phyloP scores from a whole-genome alignment of 2,113 vertebrate genomes.

The Lipophrys pholis region DNA sequence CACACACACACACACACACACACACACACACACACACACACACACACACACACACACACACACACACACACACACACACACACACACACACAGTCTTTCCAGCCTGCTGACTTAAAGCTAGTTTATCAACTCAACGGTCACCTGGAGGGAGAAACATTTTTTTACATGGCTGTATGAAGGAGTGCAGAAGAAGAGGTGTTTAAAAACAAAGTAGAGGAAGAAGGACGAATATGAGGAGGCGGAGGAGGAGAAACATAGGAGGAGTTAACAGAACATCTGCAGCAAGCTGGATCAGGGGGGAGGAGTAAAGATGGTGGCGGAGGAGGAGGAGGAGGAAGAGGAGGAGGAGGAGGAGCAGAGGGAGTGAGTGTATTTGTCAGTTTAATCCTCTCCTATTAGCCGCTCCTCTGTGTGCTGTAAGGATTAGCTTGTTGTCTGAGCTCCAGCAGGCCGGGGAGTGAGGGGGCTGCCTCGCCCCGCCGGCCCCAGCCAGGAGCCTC shows the following conservation, averaged over 20 bases:
- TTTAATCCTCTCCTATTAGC: slow-evolving; percentile 76
- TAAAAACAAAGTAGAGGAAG: neutral
- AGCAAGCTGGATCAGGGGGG: neutral
- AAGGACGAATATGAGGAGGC: neutral
- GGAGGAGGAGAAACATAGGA: neutral
- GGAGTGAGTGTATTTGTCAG: slow-evolving; percentile 54
- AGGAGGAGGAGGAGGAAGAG: neutral
- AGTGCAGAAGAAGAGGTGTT: slow-evolving; percentile 16
- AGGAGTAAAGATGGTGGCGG: neutral
- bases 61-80: slow-evolving; percentile 19
- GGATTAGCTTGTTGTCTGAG: slow-evolving; percentile 79
- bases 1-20: slow-evolving; percentile 22
- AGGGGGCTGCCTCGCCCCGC: slow-evolving; percentile 29
- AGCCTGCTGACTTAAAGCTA: slow-evolving; percentile 50
- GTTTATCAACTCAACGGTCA: slow-evolving; percentile 45
- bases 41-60: slow-evolving; percentile 26
- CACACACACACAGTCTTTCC: slow-evolving; percentile 43
- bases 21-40: slow-evolving; percentile 23
- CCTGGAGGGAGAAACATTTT: slow-evolving; percentile 43
- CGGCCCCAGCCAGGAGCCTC: slow-evolving; percentile 49
- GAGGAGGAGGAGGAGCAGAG: slow-evolving; percentile 35
- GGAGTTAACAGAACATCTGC: slow-evolving; percentile 4
- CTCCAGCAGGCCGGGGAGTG: slow-evolving; percentile 64
- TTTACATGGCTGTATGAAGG: neutral
- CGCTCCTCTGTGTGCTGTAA: slow-evolving; percentile 69